Conservation (phyloP, 2,113 vertebrate species). For the Syngnathus scovelli region DNA sequence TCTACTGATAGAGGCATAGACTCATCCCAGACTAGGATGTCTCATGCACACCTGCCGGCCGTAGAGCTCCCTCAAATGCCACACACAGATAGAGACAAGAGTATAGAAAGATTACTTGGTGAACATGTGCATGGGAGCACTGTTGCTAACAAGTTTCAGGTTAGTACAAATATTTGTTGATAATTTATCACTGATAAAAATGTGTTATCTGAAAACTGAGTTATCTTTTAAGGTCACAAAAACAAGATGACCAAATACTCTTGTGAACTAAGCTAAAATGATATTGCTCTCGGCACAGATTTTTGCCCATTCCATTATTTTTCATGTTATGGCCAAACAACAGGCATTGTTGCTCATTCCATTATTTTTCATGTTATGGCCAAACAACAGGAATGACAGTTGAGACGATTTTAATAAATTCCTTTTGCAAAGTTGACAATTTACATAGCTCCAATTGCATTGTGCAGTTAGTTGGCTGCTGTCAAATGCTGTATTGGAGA, state of each 20-base stretch:
- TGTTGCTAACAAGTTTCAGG: conserved; percentile 46
- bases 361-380: too few species aligned
- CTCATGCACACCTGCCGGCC: conserved; percentile 16
- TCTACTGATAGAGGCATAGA: conserved; percentile 26
- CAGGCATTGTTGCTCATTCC: too few species aligned
- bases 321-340: too few species aligned
- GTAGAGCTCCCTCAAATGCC: conserved; percentile 25
- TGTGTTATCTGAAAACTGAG: background rate
- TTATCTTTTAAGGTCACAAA: background rate
- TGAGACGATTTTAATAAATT: too few species aligned
- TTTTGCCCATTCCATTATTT: too few species aligned
- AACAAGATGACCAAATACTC: background rate
- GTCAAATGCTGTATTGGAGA: too few species aligned
- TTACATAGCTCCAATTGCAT: too few species aligned
- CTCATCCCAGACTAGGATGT: conserved; percentile 37
- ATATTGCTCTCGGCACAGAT: too few species aligned
- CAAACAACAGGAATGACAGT: too few species aligned
- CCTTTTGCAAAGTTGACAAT: too few species aligned
- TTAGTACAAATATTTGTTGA: conserved; percentile 23
- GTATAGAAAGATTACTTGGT: conserved; percentile 13
- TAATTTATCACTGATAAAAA: background rate
- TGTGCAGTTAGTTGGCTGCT: too few species aligned
- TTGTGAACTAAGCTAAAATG: too few species aligned
- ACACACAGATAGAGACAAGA: conserved; percentile 32
- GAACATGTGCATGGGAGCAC: conserved; percentile 10